Evolutionary conservation across 2,113 vertebrate species (phyloP), one percentile per base, ranked within the genome.

Genomic region (Datnioides undecimradiatus): DNA sequence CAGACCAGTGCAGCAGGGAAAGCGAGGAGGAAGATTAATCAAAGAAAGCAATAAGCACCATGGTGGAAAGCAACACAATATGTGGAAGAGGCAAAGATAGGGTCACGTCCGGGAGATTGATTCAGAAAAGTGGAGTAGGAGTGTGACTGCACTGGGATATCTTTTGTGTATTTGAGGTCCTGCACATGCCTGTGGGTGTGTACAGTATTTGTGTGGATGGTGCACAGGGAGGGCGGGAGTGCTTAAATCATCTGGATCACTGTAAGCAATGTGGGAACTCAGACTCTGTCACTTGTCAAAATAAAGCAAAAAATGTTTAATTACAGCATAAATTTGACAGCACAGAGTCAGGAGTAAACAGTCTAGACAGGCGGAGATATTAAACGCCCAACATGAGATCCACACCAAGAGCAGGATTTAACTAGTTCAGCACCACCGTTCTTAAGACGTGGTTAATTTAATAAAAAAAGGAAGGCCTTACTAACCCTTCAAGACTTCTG

Each of bases 21-120:
- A 83, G 83, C 68, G 23, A 72, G 62, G 73, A 89, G 84, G 82
- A 82, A 86, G 87, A 90, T 93, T 90, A 86, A 91, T 92, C 90
- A 88, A 83, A 90, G 87, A 82, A 87, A 90, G 89, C 77, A 92
- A 91, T 91, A 86, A 90, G 84, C 71, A 65, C 72, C 29, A 75
- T 6, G 31, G 59, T 72, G 81, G 41, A 79, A 86, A 81, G 87
- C 71, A 91, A 90, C 84, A 92, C 88, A 91, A 89, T 86, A 82
- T 55, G 81, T 79, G 91, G 79, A 89, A 87, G 84, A 73, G 65
- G 85, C 64, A 87, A 87, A 81, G 82, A 88, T 73, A 52, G 64
- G 76, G 83, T 87, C 83, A 73, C 66, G 63, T 85, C 77, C 82
- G 62, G 54, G 73, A 87, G 85, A 88, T 83, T 88, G 81, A 92